Evolutionary conservation across 2,797 vertebrate genomes (phyloP).

Genomic region (Thripadectes ignobilis): DNA sequence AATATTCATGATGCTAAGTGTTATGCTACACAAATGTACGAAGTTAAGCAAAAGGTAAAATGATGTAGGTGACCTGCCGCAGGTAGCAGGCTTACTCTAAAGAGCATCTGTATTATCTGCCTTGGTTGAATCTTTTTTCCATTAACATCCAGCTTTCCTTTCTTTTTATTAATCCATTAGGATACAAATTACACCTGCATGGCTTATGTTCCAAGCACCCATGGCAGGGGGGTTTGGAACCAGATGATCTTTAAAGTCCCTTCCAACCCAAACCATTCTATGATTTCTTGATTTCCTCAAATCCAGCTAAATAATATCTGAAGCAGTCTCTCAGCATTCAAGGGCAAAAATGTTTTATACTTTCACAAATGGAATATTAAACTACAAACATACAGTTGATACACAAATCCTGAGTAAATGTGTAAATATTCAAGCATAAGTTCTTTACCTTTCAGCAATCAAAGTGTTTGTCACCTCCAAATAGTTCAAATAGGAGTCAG

Average conservation of each 20-base stretch:
- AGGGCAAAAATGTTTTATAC: neutral
- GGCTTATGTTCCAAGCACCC: neutral
- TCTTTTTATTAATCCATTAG: neutral
- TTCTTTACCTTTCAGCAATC: neutral
- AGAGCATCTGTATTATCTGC: neutral
- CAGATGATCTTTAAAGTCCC: neutral
- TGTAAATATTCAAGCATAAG: neutral
- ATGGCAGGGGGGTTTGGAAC: neutral
- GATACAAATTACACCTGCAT: neutral
- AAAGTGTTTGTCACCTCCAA: neutral
- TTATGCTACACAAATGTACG: neutral
- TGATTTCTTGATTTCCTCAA: neutral
- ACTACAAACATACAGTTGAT: neutral
- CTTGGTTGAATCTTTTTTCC: neutral
- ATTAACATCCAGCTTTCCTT: neutral
- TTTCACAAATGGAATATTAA: neutral
- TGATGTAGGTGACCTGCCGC: neutral
- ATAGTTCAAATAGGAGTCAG: neutral
- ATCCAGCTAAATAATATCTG: neutral
- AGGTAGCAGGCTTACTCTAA: neutral
- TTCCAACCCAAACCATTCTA: neutral
- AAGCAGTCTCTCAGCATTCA: neutral
- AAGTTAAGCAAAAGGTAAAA: neutral
- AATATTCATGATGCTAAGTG: neutral
- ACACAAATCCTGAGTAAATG: neutral